Percentiles rank a stretch among this genome's conserved stretches.
Evolutionary conservation across 2,113 vertebrate species (phyloP).

Genomic region (Tetrao urogallus): DNA sequence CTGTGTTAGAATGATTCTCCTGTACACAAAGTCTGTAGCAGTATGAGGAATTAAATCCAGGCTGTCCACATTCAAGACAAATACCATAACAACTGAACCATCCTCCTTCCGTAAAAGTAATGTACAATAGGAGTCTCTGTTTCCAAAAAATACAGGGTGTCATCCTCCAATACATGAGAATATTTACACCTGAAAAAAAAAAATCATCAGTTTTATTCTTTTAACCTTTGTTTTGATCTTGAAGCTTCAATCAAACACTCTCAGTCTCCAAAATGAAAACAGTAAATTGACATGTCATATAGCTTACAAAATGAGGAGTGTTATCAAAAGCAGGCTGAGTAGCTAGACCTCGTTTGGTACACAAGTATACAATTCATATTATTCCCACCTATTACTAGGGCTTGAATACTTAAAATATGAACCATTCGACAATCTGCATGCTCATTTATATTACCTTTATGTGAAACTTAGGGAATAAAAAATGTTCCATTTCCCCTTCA

Average conservation of each 20-base stretch:
- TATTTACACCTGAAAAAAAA: constrained; percentile 5
- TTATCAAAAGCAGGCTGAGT: constrained; percentile 64
- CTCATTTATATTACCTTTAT: constrained; percentile 70
- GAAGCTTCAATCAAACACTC: constrained; percentile 64
- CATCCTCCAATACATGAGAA: not conserved
- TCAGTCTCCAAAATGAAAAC: constrained; percentile 51
- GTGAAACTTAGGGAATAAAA: constrained; percentile 70
- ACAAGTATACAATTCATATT: constrained; percentile 69
- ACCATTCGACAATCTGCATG: constrained; percentile 69
- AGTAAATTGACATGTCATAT: constrained; percentile 74
- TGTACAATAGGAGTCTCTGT: not conserved
- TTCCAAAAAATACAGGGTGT: not conserved
- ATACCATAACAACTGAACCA: rapidly evolving
- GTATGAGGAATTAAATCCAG: not conserved
- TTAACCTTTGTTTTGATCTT: constrained; percentile 75
- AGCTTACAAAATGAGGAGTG: constrained; percentile 73
- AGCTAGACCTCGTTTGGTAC: constrained; percentile 6
- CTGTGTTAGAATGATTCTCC: not conserved
- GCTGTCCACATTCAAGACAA: not conserved
- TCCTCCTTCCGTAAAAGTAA: not conserved
- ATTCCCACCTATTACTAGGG: constrained; percentile 67
- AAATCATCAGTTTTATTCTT: constrained; percentile 32
- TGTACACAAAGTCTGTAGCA: not conserved
- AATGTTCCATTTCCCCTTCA: constrained; percentile 73
- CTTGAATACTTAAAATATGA: constrained; percentile 68